These are phyloP conservation scores for Amphiura filiformis DNA, from an alignment of 35 echinoderm and acorn worm species.

Conservation along the genomic window DNA sequence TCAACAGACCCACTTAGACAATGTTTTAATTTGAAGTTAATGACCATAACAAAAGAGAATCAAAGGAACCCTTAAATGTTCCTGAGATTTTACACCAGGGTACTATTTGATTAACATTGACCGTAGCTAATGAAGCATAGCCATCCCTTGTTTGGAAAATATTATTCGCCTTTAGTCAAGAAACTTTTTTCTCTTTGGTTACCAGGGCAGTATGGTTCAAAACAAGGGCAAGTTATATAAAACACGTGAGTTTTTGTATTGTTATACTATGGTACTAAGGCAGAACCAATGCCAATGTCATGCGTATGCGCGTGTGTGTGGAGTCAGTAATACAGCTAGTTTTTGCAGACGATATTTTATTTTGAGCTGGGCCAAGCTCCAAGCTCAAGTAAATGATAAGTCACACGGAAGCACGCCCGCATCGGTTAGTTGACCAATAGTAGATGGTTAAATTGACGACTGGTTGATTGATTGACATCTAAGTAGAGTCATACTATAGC, in stretches of 20 bases:
- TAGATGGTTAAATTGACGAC: background rate
- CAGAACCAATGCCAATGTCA: background rate
- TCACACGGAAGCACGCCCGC: slow-evolving; percentile 1
- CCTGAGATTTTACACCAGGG: background rate
- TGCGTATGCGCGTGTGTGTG: background rate
- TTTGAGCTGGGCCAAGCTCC: too few species aligned
- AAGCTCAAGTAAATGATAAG: too few species aligned
- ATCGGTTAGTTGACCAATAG: slow-evolving; percentile 1
- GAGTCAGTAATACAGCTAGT: too few species aligned
- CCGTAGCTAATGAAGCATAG: background rate
- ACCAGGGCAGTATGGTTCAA: background rate
- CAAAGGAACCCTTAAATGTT: too few species aligned
- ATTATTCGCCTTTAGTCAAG: background rate
- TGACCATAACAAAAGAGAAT: too few species aligned
- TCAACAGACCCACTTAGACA: too few species aligned
- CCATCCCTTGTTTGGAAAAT: background rate
- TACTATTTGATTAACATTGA: background rate
- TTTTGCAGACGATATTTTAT: too few species aligned
- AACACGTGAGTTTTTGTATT: background rate
- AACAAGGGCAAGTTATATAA: background rate
- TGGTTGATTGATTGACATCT: slow-evolving; percentile 2
- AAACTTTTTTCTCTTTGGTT: background rate
- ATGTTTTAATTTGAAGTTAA: too few species aligned
- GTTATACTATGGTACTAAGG: too few species aligned
- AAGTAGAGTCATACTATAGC: background rate